Base-by-base conservation (phyloP, 2,113 vertebrate species). In the Lamprotornis superbus region DNA sequence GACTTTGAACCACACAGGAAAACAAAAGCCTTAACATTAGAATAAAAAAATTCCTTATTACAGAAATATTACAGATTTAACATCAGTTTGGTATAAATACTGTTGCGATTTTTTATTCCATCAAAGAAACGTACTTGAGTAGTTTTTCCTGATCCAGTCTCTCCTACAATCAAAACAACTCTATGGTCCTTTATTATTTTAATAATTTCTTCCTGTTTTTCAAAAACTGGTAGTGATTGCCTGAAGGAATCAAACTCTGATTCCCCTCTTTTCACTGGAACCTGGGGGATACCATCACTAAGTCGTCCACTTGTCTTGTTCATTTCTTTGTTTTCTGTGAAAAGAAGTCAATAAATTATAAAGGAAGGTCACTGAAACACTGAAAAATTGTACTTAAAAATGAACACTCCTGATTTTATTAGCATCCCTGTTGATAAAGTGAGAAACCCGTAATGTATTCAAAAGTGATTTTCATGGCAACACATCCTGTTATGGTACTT, bases 111-210 rank as follows among this genome's bases (percentile, higher is more conserved):
- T 90, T 74, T 71, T 23, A 88, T 85, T 82, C 85, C 28, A 90
- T 79, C 57, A 47, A 55, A 42, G 37, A 93, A 90, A 96, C 97
- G 73, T 95, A 99, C 99, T 98, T 99, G 99, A 46, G 99, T 99
- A 44, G 99, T 99, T 98, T 99, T 99, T 91, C 99, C 99, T 63
- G 99, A 99, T 88, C 99, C 99, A 9, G 99, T 99, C 96, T 99
- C 99, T 92, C 99, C 99, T 77, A 99, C 87, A 92, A 99, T 97
- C 87, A 99, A 97, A 95, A 99, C 97, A 82, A 99, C 98, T 91
- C 98, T 98, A 97, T 99, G 98, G 25, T 99, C 98, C 93, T 98
- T 98, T 95, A 99, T 98, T 87, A 98, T 98, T 81, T 98, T 95
- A 76, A 99, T 76, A 65, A 99, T 99, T 98, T 99, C 98, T 56